These are phyloP conservation scores for Bombus confusus DNA, from an alignment of 1,140 invertebrate genomes.

Conservation along the genomic window DNA sequence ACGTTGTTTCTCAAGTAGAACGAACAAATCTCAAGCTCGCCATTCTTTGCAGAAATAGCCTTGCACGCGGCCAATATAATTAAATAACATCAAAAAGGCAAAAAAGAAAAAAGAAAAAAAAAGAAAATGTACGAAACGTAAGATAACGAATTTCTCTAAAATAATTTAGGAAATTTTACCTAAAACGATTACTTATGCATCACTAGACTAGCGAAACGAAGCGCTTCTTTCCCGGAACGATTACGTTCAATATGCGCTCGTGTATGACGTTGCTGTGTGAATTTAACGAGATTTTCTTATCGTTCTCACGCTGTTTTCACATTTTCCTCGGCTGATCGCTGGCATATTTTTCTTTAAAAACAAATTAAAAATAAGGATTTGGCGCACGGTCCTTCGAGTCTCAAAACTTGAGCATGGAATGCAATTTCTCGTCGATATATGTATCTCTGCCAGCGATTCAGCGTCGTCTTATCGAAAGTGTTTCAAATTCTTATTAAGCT, in stretches of 20 bases:
- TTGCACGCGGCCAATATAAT: background rate
- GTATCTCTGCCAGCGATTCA: background rate
- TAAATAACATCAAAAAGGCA: background rate
- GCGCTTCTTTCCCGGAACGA: conserved; percentile 1
- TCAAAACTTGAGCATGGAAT: background rate
- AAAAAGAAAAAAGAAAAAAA: background rate
- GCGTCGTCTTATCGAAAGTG: background rate
- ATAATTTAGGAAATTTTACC: conserved; percentile 1
- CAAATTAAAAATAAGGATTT: background rate
- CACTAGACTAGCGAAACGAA: conserved; percentile 8
- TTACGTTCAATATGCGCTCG: background rate
- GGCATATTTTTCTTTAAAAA: background rate
- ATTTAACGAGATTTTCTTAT: background rate
- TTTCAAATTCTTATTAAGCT: conserved; percentile 9
- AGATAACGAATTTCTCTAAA: conserved; percentile 2
- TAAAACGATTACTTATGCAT: background rate
- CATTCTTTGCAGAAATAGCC: background rate
- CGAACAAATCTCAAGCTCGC: conserved; percentile 10
- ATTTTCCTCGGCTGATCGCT: background rate
- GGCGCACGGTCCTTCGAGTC: background rate
- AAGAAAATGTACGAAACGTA: background rate
- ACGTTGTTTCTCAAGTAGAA: conserved; percentile 37
- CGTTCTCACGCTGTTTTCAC: background rate
- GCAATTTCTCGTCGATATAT: background rate
- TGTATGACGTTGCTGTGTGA: conserved; percentile 5